A percentile compares a stretch with the other conserved stretches of the same genome.
phyloP scores from a whole-genome alignment of 2,113 vertebrate genomes.

The Myrmophylax atrothorax region DNA sequence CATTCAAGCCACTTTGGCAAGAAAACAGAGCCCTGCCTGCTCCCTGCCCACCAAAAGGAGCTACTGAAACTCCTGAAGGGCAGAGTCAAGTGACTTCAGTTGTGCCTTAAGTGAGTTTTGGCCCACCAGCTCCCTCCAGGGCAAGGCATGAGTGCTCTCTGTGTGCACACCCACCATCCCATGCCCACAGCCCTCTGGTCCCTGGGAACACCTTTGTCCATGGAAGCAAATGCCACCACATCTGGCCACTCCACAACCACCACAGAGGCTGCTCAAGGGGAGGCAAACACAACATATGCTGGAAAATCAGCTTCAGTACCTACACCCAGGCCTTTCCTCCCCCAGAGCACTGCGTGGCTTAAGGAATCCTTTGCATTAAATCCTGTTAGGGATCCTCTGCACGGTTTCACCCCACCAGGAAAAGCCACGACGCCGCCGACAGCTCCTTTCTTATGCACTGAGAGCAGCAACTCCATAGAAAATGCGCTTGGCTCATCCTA shows the following conservation, averaged over 20 bases:
- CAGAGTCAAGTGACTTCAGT: not conserved
- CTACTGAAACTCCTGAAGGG: not conserved
- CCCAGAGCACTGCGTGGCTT: not conserved
- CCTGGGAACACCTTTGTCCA: not conserved
- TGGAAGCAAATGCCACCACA: rapidly evolving
- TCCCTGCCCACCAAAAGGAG: not conserved
- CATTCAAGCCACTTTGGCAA: not conserved
- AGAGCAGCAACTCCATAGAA: not conserved
- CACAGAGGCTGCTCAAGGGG: rapidly evolving
- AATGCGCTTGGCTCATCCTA: not conserved
- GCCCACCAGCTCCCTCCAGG: not conserved
- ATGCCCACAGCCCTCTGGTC: too few species aligned
- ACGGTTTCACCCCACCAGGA: not conserved
- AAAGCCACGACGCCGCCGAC: not conserved
- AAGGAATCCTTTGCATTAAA: not conserved
- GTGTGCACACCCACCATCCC: rapidly evolving
- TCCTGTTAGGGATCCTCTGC: not conserved
- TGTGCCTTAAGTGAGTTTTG: not conserved
- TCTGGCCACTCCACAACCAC: not conserved
- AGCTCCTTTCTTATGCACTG: rapidly evolving
- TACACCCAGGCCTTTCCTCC: not conserved
- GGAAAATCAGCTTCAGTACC: not conserved
- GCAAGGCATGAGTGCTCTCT: rapidly evolving
- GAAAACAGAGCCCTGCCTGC: not conserved
- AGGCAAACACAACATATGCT: not conserved